A percentile compares a stretch with the other conserved stretches of the same genome.
Conservation (phyloP, 2,888 invertebrate species). For the Meandrusa payeni region DNA sequence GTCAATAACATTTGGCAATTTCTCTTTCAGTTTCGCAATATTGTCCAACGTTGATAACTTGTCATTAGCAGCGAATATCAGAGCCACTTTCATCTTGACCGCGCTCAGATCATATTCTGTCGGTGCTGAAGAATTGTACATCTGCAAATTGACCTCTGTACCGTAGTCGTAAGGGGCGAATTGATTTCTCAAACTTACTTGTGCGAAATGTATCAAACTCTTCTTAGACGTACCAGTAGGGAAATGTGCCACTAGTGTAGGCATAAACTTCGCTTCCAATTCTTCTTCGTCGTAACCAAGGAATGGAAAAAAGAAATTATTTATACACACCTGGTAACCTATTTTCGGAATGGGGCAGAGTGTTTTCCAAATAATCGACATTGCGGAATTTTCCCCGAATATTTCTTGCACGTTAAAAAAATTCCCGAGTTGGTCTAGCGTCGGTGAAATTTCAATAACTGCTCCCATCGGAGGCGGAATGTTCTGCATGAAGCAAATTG, state of each 20-base stretch:
- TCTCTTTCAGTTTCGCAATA: conserved; percentile 30
- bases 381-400: too few relatives aligned
- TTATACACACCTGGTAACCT: too few relatives aligned
- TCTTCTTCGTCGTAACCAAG: conserved; percentile 31
- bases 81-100: conserved; percentile 38
- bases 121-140: conserved; percentile 31
- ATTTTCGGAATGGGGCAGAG: too few relatives aligned
- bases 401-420: too few relatives aligned
- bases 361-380: too few relatives aligned
- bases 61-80: conserved; percentile 75
- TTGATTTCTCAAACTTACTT: conserved; percentile 28
- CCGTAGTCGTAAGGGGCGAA: conserved; percentile 35
- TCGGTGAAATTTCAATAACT: too few relatives aligned
- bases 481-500: too few relatives aligned
- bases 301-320: conserved; percentile 3
- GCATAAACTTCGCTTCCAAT: too few relatives aligned
- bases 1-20: conserved; percentile 35
- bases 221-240: conserved; percentile 42
- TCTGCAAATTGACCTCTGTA: conserved; percentile 26
- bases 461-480: too few relatives aligned
- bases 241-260: conserved; percentile 34
- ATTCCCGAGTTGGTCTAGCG: too few relatives aligned
- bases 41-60: conserved; percentile 55
- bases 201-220: conserved; percentile 28
- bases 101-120: conserved; percentile 35